Evolutionary conservation across 2,888 invertebrate species (phyloP).

Genomic region (Drosophila affinis): DNA sequence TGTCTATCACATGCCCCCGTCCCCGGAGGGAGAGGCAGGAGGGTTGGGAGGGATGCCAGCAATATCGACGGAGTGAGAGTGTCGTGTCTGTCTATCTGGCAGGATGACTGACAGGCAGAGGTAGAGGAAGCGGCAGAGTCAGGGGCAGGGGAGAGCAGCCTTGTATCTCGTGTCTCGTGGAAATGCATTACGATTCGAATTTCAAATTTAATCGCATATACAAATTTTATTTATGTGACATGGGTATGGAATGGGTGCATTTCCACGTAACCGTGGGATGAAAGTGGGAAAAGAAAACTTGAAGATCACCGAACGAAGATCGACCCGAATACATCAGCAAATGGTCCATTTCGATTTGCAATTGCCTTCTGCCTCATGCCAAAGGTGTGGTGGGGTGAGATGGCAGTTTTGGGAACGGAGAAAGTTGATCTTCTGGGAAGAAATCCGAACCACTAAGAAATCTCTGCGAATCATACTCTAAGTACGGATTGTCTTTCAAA

Average conservation of each 20-base stretch:
- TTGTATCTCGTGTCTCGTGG: conserved; percentile 11
- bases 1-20: conserved; percentile 70
- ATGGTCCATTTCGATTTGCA: conserved; percentile 68
- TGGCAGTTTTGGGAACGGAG: background rate
- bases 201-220: conserved; percentile 78
- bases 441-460: conserved; percentile 23
- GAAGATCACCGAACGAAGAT: conserved; percentile 39
- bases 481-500: background rate
- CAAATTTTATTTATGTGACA: conserved; percentile 79
- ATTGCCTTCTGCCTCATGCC: conserved; percentile 42
- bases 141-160: conserved; percentile 7
- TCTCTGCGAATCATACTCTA: background rate
- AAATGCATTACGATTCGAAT: conserved; percentile 77
- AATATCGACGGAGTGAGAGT: conserved; percentile 47
- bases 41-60: conserved; percentile 58
- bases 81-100: conserved; percentile 41
- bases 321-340: conserved; percentile 40
- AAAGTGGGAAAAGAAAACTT: conserved; percentile 32
- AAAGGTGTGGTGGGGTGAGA: conserved; percentile 19
- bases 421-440: conserved; percentile 46
- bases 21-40: conserved; percentile 43
- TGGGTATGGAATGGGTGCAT: conserved; percentile 79
- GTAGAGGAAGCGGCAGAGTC: background rate
- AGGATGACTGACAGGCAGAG: conserved; percentile 54
- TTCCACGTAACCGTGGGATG: conserved; percentile 65